A percentile compares a stretch with the other conserved stretches of the same genome.
Conservation (phyloP, 2,113 vertebrate genomes). For the Phaethornis superciliosus region DNA sequence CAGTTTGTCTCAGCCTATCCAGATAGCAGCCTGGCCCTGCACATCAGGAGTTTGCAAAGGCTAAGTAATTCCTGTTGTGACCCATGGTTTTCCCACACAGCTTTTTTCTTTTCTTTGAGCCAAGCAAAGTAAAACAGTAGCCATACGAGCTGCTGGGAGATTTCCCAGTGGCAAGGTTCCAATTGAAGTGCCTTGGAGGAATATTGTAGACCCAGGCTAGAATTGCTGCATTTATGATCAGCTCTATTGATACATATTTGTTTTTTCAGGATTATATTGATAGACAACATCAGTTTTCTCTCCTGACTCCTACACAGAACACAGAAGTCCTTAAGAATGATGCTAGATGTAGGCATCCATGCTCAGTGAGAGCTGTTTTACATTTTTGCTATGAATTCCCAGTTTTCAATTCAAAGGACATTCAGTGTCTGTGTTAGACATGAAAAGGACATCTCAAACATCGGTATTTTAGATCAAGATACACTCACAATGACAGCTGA, state of each 20-base stretch:
- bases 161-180: not conserved
- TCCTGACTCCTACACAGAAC: not conserved
- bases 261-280: not conserved
- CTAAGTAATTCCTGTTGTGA: not conserved
- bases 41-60: not conserved
- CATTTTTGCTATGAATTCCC: not conserved
- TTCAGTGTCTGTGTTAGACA: not conserved
- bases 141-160: not conserved
- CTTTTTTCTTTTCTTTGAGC: constrained; percentile 23
- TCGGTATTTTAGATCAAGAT: not conserved
- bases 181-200: not conserved
- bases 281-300: not conserved
- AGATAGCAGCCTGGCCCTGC: not conserved
- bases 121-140: constrained; percentile 57
- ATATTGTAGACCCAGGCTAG: not conserved
- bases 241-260: not conserved
- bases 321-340: not conserved
- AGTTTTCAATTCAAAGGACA: not conserved
- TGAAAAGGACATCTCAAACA: not conserved
- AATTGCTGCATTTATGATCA: not conserved
- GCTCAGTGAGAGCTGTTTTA: not conserved
- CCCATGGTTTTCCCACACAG: not conserved
- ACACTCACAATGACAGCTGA: not conserved
- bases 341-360: not conserved
- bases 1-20: not conserved